Evolutionary conservation across 2,888 invertebrate genomes (phyloP).

Genomic region (Drosophila mercatorum): DNA sequence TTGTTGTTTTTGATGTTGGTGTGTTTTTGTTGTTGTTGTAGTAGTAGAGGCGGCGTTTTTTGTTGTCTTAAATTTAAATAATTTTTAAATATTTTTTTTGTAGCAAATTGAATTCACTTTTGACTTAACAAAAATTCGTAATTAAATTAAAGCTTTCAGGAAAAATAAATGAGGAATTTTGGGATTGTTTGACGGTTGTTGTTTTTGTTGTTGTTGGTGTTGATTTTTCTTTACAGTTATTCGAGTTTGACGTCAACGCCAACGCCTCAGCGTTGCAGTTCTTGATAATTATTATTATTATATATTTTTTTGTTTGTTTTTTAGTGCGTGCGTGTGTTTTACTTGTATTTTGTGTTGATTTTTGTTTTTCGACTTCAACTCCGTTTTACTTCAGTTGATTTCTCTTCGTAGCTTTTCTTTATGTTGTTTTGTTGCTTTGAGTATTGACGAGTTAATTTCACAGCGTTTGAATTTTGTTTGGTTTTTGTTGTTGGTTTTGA

Average conservation of each 20-base stretch:
- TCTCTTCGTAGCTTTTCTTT: slow-evolving; percentile 47
- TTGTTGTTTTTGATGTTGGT: slow-evolving; percentile 23
- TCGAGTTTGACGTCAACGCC: slow-evolving; percentile 62
- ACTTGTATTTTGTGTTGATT: slow-evolving; percentile 14
- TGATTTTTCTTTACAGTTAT: slow-evolving; percentile 43
- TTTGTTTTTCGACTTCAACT: slow-evolving; percentile 50
- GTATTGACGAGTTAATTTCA: slow-evolving; percentile 81
- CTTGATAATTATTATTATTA: slow-evolving; percentile 30
- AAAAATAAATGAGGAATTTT: slow-evolving; percentile 77
- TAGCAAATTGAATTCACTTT: slow-evolving; percentile 75
- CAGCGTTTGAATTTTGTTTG: slow-evolving; percentile 77
- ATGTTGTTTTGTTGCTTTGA: slow-evolving; percentile 71
- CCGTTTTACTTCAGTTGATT: slow-evolving; percentile 64
- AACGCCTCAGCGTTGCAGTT: slow-evolving; percentile 59
- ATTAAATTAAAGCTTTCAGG: slow-evolving; percentile 79
- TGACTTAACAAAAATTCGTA: slow-evolving; percentile 79
- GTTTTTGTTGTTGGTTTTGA: slow-evolving; percentile 68
- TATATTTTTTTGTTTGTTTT: slow-evolving; percentile 22
- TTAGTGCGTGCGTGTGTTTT: slow-evolving; percentile 59
- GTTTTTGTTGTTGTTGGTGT: slow-evolving; percentile 50
- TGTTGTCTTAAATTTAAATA: slow-evolving; percentile 66
- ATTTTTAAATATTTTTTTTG: slow-evolving; percentile 21
- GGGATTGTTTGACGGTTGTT: slow-evolving; percentile 63
- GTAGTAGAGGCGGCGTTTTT: slow-evolving; percentile 61
- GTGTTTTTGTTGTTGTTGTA: slow-evolving; percentile 23